Evolutionary conservation across 1,140 invertebrate genomes (phyloP).

Genomic region (Harlomillsia oculata): DNA sequence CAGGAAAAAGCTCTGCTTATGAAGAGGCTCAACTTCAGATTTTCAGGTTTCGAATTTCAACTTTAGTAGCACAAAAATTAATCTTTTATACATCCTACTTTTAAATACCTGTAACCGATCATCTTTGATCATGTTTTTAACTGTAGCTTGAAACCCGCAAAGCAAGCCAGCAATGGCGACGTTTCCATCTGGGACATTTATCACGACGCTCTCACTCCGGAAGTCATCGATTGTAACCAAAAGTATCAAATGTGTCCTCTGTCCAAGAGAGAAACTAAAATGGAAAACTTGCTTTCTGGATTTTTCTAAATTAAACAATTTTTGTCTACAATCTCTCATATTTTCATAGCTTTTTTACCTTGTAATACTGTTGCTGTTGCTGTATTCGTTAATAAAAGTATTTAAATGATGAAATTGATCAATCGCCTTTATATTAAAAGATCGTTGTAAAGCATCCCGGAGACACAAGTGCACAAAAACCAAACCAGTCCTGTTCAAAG

Average conservation of each 20-base stretch:
- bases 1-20: slow-evolving; percentile 12
- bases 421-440: no score
- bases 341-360: no score
- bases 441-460: no score
- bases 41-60: slow-evolving; percentile 18
- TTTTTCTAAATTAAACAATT: slow-evolving; percentile 9
- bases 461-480: no score
- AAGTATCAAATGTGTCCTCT: slow-evolving; percentile 28
- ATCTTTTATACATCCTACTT: background rate
- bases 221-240: slow-evolving; percentile 21
- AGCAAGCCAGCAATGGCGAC: background rate
- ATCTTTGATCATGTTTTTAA: background rate
- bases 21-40: slow-evolving; percentile 23
- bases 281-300: slow-evolving; percentile 17
- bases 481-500: no score
- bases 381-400: no score
- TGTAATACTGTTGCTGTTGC: no score
- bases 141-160: slow-evolving; percentile 13
- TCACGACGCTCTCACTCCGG: slow-evolving; percentile 26
- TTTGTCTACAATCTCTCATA: background rate
- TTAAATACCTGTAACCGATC: background rate
- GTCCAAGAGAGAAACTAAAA: slow-evolving; percentile 17
- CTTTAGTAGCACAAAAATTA: background rate
- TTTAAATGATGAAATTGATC: no score
- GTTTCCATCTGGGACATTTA: slow-evolving; percentile 23